These are phyloP conservation scores for Ectropis grisescens DNA, from an alignment of 1,140 invertebrate genomes.

Conservation along the genomic window DNA sequence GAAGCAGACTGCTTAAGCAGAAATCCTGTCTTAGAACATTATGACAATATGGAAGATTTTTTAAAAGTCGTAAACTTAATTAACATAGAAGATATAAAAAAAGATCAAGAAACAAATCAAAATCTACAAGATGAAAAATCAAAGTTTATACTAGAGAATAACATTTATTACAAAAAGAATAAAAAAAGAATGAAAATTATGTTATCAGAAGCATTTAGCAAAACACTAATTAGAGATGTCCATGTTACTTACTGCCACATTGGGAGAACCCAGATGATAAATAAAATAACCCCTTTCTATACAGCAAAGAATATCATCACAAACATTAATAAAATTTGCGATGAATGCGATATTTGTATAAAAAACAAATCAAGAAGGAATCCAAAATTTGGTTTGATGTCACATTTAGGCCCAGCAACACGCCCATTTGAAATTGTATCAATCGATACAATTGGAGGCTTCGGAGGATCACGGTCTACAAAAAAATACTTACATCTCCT, in stretches of 20 bases:
- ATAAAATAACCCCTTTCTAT: constrained; percentile 5
- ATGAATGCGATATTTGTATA: too few relatives aligned
- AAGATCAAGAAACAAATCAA: constrained; percentile 8
- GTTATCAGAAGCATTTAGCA: constrained; percentile 8
- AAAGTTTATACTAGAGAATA: constrained; percentile 4
- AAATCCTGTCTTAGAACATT: constrained; percentile 36
- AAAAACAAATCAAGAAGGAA: too few relatives aligned
- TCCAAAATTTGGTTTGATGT: constrained; percentile 17
- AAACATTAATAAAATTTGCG: constrained; percentile 9
- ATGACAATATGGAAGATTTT: constrained; percentile 11
- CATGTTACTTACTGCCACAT: constrained; percentile 5
- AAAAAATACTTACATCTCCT: constrained; percentile 21
- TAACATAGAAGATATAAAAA: constrained; percentile 13
- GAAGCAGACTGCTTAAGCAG: constrained; percentile 42
- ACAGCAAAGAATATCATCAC: background rate
- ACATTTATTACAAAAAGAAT: too few relatives aligned
- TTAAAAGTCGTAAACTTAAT: constrained; percentile 11
- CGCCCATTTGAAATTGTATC: constrained; percentile 15
- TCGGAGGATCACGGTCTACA: constrained; percentile 15
- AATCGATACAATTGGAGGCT: constrained; percentile 20
- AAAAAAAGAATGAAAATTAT: constrained; percentile 12
- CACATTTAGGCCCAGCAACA: too few relatives aligned
- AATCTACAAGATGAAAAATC: background rate
- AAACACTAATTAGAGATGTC: constrained; percentile 6
- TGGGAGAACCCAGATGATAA: constrained; percentile 5